Evolutionary conservation across 2,888 invertebrate species (phyloP).

Genomic region (Limnephilus rhombicus): DNA sequence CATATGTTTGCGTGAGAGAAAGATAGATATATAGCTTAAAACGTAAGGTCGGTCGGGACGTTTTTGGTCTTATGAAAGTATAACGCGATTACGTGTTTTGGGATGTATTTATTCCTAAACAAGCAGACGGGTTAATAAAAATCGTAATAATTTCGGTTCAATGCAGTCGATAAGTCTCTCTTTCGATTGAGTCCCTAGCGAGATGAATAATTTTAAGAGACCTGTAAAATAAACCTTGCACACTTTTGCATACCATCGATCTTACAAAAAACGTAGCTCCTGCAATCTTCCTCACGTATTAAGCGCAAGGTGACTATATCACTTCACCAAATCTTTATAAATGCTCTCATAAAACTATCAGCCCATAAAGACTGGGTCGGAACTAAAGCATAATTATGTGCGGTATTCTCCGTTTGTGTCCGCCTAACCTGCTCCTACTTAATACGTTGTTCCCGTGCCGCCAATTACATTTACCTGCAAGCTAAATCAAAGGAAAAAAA

Average conservation of each 20-base stretch:
- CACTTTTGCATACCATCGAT: neutral
- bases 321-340: conserved; percentile 66
- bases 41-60: too few species aligned
- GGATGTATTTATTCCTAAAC: too few species aligned
- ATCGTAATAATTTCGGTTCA: neutral
- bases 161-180: too few species aligned
- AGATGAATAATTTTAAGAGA: neutral
- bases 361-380: conserved; percentile 61
- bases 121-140: too few species aligned
- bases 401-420: conserved; percentile 60
- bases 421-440: neutral
- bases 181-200: too few species aligned
- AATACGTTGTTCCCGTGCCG: neutral
- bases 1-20: too few species aligned
- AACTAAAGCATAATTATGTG: conserved; percentile 65
- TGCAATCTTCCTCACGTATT: conserved; percentile 41
- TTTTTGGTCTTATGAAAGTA: too few species aligned
- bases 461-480: neutral
- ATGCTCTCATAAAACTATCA: conserved; percentile 66
- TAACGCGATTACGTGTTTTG: too few species aligned
- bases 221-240: neutral
- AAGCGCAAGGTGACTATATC: conserved; percentile 59
- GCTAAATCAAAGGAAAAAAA: neutral
- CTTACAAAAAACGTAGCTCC: neutral
- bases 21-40: too few species aligned